Evolutionary conservation across 2,888 invertebrate genomes (phyloP).

Genomic region (Harpalus rubripes): DNA sequence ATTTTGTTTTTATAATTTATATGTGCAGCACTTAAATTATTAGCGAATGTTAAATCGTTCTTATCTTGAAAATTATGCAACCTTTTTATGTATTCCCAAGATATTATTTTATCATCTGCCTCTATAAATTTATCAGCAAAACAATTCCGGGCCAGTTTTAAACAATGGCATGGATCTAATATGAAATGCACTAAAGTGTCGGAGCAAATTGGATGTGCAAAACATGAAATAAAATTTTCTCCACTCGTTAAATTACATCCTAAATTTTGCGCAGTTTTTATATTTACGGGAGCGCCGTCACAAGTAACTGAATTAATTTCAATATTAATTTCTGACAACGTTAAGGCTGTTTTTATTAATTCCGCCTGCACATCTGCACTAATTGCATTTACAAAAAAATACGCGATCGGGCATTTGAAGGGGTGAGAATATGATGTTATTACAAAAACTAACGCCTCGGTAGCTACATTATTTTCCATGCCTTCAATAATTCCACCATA

Average conservation of each 20-base stretch:
- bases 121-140: slow-evolving; percentile 29
- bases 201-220: not conserved
- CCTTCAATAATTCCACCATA: slow-evolving; percentile 19
- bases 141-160: slow-evolving; percentile 19
- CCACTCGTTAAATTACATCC: slow-evolving; percentile 4
- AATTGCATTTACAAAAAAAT: slow-evolving; percentile 8
- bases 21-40: slow-evolving; percentile 29
- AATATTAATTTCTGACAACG: not conserved
- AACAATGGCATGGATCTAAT: slow-evolving; percentile 13
- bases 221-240: not conserved
- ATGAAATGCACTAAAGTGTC: slow-evolving; percentile 6
- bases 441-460: slow-evolving; percentile 21
- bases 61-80: slow-evolving; percentile 23
- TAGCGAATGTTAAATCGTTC: slow-evolving; percentile 10
- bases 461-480: slow-evolving; percentile 9
- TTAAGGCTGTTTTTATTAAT: not conserved
- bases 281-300: slow-evolving; percentile 21
- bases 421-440: slow-evolving; percentile 6
- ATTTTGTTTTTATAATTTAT: slow-evolving; percentile 53
- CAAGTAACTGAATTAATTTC: slow-evolving; percentile 29
- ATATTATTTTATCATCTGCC: not conserved
- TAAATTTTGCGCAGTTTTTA: slow-evolving; percentile 41
- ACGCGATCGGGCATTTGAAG: slow-evolving; percentile 33
- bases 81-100: slow-evolving; percentile 15
- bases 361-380: slow-evolving; percentile 27